Conservation (phyloP, 2,113 vertebrate species). For the Plecturocebus donacophilus region DNA sequence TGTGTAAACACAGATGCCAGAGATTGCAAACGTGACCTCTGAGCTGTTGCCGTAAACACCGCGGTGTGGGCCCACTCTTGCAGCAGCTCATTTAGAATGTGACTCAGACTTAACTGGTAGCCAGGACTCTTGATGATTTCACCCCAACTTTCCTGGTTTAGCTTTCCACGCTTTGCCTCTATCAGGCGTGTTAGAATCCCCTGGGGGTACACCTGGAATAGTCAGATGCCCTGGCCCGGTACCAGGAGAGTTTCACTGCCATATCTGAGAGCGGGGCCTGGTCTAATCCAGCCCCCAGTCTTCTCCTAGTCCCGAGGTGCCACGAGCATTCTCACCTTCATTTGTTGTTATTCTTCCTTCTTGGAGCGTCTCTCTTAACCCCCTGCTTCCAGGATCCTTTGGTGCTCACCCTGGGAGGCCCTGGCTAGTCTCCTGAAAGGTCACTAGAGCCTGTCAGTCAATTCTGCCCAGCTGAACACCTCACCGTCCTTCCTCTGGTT, state of each 20-base stretch:
- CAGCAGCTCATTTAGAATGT: background rate
- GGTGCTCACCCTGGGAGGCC: background rate
- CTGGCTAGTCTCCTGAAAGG: background rate
- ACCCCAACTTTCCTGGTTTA: background rate
- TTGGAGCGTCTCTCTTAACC: background rate
- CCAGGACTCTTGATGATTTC: background rate
- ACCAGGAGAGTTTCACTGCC: background rate
- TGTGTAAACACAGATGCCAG: background rate
- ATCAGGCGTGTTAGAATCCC: background rate
- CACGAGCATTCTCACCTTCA: background rate
- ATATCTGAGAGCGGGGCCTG: background rate
- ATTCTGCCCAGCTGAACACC: background rate
- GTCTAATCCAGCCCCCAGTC: background rate
- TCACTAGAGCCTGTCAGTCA: background rate
- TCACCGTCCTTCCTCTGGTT: background rate
- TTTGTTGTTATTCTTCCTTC: background rate
- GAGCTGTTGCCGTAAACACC: background rate
- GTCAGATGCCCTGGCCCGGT: background rate
- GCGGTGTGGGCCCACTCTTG: background rate
- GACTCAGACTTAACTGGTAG: background rate
- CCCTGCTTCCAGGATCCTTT: background rate
- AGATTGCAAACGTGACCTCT: background rate
- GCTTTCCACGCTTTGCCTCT: background rate
- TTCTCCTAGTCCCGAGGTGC: background rate
- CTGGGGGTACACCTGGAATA: background rate